Evolutionary conservation across 2,113 vertebrate species (phyloP).

Genomic region (Tragelaphus buxtoni): DNA sequence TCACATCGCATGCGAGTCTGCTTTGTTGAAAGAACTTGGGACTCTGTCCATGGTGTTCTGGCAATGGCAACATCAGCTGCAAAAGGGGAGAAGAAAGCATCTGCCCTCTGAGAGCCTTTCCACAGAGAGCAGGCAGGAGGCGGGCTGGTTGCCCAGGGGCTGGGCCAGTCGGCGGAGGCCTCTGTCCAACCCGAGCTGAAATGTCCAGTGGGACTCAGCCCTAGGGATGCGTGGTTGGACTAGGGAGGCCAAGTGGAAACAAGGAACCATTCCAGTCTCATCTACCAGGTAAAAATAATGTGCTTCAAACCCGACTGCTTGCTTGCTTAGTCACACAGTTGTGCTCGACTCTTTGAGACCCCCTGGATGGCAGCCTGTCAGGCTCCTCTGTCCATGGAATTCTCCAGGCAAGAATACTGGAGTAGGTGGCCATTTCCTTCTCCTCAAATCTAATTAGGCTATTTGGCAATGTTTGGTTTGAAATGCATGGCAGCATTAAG

Average conservation of each 20-base stretch:
- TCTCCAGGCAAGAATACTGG: background rate
- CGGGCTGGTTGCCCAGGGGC: background rate
- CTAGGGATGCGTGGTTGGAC: background rate
- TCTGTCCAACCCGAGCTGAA: background rate
- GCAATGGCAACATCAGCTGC: slow-evolving; percentile 35
- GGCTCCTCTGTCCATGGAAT: background rate
- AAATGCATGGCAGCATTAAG: background rate
- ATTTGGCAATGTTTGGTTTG: background rate
- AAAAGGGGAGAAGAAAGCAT: too few species aligned
- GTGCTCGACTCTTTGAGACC: background rate
- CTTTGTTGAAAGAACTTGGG: slow-evolving; percentile 74
- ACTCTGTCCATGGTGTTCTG: slow-evolving; percentile 57
- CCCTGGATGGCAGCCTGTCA: background rate
- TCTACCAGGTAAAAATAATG: slow-evolving; percentile 5
- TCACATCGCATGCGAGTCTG: slow-evolving; percentile 60
- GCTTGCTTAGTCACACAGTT: background rate
- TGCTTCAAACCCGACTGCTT: background rate
- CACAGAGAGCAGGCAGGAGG: too few species aligned
- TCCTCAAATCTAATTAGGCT: slow-evolving; percentile 21
- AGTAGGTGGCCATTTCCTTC: background rate
- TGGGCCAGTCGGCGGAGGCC: background rate
- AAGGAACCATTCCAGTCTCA: slow-evolving; percentile 7
- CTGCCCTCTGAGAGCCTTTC: too few species aligned
- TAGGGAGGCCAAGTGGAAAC: background rate
- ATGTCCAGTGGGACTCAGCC: background rate